Conservation (phyloP, 2,113 vertebrate genomes). For the Vulpes ferrilata region DNA sequence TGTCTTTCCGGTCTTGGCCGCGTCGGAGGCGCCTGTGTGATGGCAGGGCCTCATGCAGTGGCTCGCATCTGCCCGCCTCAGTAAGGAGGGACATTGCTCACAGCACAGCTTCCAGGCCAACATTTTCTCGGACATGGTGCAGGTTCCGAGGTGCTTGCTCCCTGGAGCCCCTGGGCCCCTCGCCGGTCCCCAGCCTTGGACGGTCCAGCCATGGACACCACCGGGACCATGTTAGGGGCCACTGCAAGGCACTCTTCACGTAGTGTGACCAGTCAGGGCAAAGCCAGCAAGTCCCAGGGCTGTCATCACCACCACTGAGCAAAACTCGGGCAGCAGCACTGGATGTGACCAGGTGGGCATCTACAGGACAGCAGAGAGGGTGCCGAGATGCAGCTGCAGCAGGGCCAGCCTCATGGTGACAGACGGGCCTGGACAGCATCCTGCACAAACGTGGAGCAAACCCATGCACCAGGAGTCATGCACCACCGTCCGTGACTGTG, state of each 20-base stretch:
- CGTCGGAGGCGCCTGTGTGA: no score
- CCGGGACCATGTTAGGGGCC: neutral
- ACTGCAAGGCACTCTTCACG: neutral
- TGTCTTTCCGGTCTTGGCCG: no score
- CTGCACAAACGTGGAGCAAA: no score
- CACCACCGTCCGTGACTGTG: no score
- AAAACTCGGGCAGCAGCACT: neutral
- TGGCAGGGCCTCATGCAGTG: no score
- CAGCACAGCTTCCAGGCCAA: no score
- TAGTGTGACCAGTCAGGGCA: neutral
- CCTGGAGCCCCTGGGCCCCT: neutral
- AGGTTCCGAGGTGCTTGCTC: neutral
- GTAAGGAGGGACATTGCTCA: neutral
- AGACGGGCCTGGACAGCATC: no score
- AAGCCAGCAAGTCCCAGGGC: neutral
- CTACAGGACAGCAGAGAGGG: neutral
- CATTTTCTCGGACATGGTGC: neutral
- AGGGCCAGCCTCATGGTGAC: neutral
- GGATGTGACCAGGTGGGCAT: neutral
- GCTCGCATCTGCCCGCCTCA: no score
- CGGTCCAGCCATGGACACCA: neutral
- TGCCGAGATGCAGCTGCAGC: fast-evolving
- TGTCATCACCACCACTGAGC: neutral
- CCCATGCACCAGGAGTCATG: no score
- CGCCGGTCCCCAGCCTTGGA: neutral